Conservation (phyloP, 2,797 vertebrate genomes). For the Poeciliopsis turneri region DNA sequence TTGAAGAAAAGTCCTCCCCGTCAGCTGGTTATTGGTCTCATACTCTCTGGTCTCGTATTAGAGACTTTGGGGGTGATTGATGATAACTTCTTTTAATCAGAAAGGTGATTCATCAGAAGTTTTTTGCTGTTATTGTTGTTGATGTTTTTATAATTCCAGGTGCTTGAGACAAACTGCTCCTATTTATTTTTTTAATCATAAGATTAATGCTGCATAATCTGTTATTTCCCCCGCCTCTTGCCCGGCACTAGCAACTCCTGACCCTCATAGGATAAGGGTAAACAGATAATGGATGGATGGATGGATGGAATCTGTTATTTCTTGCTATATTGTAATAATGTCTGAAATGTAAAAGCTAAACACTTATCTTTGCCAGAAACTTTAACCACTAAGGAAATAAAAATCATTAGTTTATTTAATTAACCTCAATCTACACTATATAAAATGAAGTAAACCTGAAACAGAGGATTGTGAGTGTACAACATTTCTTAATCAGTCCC, state of each 20-base stretch:
- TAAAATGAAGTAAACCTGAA: not conserved
- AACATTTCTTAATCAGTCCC: not conserved
- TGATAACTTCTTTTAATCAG: constrained; percentile 68
- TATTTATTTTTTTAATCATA: constrained; percentile 46
- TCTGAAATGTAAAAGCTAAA: constrained; percentile 15
- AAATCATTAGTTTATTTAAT: not conserved
- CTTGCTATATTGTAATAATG: constrained; percentile 33
- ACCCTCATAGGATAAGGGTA: too few species aligned
- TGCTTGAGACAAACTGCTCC: constrained; percentile 46
- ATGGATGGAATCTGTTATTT: not conserved
- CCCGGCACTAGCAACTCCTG: too few species aligned
- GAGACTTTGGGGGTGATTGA: constrained; percentile 48
- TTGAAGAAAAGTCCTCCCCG: constrained; percentile 41
- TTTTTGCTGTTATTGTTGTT: constrained; percentile 18
- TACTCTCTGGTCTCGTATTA: constrained; percentile 8
- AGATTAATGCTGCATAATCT: constrained; percentile 35
- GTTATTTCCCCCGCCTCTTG: not conserved
- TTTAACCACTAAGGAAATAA: not conserved
- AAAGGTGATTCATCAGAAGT: constrained; percentile 54
- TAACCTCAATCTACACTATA: not conserved
- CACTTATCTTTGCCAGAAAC: constrained; percentile 5
- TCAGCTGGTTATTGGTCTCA: constrained; percentile 57
- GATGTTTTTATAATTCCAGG: constrained; percentile 18
- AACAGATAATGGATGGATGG: too few species aligned
- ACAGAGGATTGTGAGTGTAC: not conserved